Conservation (phyloP, 2,888 invertebrate species). For the Chymomyza caudatula region DNA sequence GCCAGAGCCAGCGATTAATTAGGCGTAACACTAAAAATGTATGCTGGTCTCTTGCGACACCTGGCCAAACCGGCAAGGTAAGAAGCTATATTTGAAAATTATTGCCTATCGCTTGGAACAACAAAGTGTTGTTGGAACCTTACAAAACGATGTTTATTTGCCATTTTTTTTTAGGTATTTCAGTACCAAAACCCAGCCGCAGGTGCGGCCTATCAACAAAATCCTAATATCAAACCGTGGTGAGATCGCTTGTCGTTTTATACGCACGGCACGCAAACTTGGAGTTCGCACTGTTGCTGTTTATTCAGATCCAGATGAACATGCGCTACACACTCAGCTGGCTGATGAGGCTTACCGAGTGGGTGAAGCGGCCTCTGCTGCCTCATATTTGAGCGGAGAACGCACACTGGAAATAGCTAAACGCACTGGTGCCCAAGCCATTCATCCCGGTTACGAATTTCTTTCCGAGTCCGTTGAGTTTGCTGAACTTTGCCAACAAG, state of each 20-base stretch:
- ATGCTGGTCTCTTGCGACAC: neutral
- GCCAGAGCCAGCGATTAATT: neutral
- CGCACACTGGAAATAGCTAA: conserved; percentile 91
- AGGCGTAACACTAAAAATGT: neutral
- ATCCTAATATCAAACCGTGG: conserved; percentile 97
- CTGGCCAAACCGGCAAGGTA: neutral
- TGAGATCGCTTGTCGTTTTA: conserved; percentile 97
- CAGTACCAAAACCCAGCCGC: conserved; percentile 47
- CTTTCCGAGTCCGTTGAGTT: conserved; percentile 98
- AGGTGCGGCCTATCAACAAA: conserved; percentile 81
- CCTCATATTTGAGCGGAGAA: conserved; percentile 92
- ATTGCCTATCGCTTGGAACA: too few species aligned
- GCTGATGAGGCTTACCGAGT: conserved; percentile 97
- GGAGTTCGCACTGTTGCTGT: conserved; percentile 94
- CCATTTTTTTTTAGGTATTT: conserved; percentile 50
- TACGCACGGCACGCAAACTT: conserved; percentile 90
- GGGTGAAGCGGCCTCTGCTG: conserved; percentile 90
- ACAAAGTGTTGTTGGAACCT: conserved; percentile 7
- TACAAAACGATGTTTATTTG: too few species aligned
- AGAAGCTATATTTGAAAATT: neutral
- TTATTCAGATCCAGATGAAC: conserved; percentile 93
- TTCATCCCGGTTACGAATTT: conserved; percentile 99
- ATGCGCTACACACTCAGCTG: conserved; percentile 90
- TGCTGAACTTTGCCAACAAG: conserved; percentile 90
- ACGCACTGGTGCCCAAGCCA: conserved; percentile 89